Evolutionary conservation across 2,888 invertebrate genomes (phyloP), one percentile per base, ranked within the genome.

Genomic region (Oscheius myriophilus): DNA sequence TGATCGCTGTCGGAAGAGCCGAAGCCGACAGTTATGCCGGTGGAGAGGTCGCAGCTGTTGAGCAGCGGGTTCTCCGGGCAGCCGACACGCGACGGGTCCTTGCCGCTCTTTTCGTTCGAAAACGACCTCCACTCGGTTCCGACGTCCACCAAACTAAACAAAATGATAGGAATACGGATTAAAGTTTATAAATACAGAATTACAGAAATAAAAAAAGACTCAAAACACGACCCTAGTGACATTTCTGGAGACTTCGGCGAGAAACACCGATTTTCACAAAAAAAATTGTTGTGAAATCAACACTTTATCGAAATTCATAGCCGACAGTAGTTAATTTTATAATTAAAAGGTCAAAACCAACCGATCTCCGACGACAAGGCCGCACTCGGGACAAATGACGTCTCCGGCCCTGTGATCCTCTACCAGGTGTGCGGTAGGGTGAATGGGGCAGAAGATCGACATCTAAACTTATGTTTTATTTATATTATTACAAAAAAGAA

Each of bases 41-140:
- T 98, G 0, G 96, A 95, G 33, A 99, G 90, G 87, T 98, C 97
- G 45, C 95, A 93, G 0, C 96, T 96, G 82, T 93, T 93, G 0
- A 99, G 89, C 3, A 99, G 89, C 0, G 95, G 94, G 89, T 98
- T 99, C 85, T 98, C 97, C 0, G 97, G 94, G 0, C 96, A 96
- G 90, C 98, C 98, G 76, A 98, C 98, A 92, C 98, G 96, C 89
- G 95, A 96, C 6, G 96, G 96, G 88, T 98, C 98, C 0, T 93
- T 93, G 6, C 94, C 93, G 65, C 92, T 33, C 16, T 59, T 51
- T 87, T 99, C 97, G 87, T 97, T 98, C 86, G 95, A 96, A 88
- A 98, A 98, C 70, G 97, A 97, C 87, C 98, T 91, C 98, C 98
- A 98, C 89, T 98, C 98, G 3, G 97, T 96, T 41, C 97, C 96